Conservation (phyloP, 1,140 invertebrate genomes). For the Drosophila malerkotliana region DNA sequence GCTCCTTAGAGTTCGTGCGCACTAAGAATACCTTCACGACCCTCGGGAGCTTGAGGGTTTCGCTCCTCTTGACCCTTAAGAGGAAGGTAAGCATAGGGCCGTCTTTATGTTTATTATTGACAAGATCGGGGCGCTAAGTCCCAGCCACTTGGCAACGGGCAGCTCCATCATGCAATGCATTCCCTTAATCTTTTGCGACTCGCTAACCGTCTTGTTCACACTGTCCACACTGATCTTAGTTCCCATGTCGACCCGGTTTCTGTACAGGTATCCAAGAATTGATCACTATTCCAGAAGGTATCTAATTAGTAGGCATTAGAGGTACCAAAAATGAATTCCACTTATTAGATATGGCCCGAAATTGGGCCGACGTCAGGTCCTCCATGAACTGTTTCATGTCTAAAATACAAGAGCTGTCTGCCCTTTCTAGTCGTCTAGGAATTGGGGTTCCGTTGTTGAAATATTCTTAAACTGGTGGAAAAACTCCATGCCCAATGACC, state of each 20-base stretch:
- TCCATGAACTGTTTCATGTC: slow-evolving; percentile 33
- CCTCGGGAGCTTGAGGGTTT: neutral
- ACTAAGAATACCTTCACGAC: slow-evolving; percentile 51
- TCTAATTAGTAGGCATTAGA: neutral
- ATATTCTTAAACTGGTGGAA: slow-evolving; percentile 30
- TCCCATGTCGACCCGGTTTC: slow-evolving; percentile 60
- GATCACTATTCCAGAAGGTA: too few species aligned
- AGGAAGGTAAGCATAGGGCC: slow-evolving; percentile 54
- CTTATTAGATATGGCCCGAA: slow-evolving; percentile 57
- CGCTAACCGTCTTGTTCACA: slow-evolving; percentile 24
- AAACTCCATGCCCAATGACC: slow-evolving; percentile 43
- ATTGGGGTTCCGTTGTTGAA: slow-evolving; percentile 18
- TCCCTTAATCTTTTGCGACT: slow-evolving; percentile 22
- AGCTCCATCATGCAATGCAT: slow-evolving; percentile 65
- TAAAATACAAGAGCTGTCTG: slow-evolving; percentile 41
- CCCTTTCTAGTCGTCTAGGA: neutral
- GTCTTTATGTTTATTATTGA: neutral
- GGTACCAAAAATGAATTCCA: neutral
- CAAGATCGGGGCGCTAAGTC: neutral
- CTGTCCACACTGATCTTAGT: slow-evolving; percentile 65
- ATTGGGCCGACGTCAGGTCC: slow-evolving; percentile 5
- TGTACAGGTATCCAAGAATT: slow-evolving; percentile 59
- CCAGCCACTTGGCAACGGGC: too few species aligned
- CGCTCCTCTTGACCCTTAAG: neutral
- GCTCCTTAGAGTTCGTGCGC: slow-evolving; percentile 33